phyloP scores from a whole-genome alignment of 1,140 invertebrate species.

The Eulimnadia texana region DNA sequence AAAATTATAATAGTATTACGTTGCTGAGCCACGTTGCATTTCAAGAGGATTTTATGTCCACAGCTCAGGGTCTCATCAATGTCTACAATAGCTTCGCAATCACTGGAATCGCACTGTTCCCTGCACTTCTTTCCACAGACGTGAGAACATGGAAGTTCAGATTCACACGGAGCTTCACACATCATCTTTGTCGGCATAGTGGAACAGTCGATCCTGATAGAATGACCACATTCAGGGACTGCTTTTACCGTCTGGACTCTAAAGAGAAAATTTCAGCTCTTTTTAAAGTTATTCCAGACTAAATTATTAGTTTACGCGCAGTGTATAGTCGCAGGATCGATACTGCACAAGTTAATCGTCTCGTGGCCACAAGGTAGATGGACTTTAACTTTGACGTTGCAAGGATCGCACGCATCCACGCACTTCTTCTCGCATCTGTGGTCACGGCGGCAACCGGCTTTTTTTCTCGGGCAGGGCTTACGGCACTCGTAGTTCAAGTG shows the following conservation, averaged over 20 bases:
- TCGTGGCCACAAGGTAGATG: not conserved
- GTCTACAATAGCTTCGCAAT: too few relatives aligned
- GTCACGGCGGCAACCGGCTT: not conserved
- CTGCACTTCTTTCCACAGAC: not conserved
- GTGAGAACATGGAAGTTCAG: too few relatives aligned
- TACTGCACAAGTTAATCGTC: not conserved
- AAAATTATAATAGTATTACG: too few relatives aligned
- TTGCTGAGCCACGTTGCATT: too few relatives aligned
- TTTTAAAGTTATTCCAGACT: not conserved
- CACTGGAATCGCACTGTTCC: too few relatives aligned
- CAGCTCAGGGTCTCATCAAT: not conserved
- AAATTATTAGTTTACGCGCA: not conserved
- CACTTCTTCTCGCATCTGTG: conserved; percentile 2
- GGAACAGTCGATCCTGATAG: not conserved
- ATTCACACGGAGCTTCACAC: too few relatives aligned
- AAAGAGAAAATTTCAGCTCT: not conserved
- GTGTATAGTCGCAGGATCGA: not conserved
- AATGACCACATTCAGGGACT: conserved; percentile 1
- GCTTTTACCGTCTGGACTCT: not conserved
- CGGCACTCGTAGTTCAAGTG: conserved; percentile 12
- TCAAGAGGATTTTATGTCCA: not conserved
- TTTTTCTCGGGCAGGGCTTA: not conserved
- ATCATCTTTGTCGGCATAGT: too few relatives aligned
- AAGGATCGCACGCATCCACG: not conserved
- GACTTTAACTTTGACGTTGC: not conserved